A percentile compares a stretch with the other conserved stretches of the same genome.
phyloP scores from a whole-genome alignment of 2,797 vertebrate species.

The Hozukius guyotensis region DNA sequence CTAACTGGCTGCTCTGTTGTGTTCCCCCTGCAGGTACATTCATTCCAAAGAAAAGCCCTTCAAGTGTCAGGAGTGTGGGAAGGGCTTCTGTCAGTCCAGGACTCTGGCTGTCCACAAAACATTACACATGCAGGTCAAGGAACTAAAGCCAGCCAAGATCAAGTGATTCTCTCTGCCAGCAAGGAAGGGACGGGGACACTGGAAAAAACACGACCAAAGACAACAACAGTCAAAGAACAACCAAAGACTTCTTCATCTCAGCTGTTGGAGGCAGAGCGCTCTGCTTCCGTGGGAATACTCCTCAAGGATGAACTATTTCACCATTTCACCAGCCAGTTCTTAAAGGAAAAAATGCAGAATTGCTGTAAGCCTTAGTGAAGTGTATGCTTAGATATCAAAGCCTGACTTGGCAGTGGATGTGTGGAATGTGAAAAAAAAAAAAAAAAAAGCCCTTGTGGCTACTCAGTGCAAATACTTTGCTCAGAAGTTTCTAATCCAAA shows the following conservation, averaged over 20 bases:
- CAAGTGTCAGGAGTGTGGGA: slow-evolving; percentile 98
- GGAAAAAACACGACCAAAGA: slow-evolving; percentile 58
- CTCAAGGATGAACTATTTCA: slow-evolving; percentile 23
- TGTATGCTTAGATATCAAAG: slow-evolving; percentile 28
- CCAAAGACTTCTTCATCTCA: slow-evolving; percentile 58
- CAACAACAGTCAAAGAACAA: slow-evolving; percentile 27
- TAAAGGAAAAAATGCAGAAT: slow-evolving; percentile 20
- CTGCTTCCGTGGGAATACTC: slow-evolving; percentile 24
- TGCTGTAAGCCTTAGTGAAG: slow-evolving; percentile 2
- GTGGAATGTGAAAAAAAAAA: slow-evolving; percentile 59
- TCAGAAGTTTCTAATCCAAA: slow-evolving; percentile 53
- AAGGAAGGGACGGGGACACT: slow-evolving; percentile 59
- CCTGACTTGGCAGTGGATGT: slow-evolving; percentile 30
- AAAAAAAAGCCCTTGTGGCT: background rate
- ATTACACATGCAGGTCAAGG: slow-evolving; percentile 98
- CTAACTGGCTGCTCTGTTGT: slow-evolving; percentile 12
- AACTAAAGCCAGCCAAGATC: slow-evolving; percentile 95
- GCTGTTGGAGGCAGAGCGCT: slow-evolving; percentile 21
- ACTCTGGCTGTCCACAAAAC: slow-evolving; percentile 99
- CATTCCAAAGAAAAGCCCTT: slow-evolving; percentile 99
- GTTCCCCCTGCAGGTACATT: slow-evolving; percentile 88
- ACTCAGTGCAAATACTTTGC: slow-evolving; percentile 31
- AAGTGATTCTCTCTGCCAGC: slow-evolving; percentile 81
- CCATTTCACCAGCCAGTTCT: slow-evolving; percentile 35
- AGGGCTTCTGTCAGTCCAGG: slow-evolving; percentile 99